Evolutionary conservation across 2,113 vertebrate genomes (phyloP), one percentile per base, ranked within the genome.

Genomic region (Noturus placidus): DNA sequence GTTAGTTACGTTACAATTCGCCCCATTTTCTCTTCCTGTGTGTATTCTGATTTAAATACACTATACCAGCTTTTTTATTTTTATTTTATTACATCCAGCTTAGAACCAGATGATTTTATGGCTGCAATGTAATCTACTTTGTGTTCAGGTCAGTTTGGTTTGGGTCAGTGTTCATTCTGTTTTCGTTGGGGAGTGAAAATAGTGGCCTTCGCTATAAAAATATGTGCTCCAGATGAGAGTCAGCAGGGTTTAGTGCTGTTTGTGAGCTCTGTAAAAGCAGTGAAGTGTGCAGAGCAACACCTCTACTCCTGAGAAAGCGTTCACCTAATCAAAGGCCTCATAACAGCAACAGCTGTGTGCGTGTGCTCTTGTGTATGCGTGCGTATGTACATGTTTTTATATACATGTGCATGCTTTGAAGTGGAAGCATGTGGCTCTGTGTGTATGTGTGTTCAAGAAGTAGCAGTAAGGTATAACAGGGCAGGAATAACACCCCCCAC

Each of bases 291-390:
- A 65, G 57, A 67, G 46, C 82, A 78, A 50, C 87, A 87, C 87
- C 46, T 87, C 87, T 20, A 87, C 86, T 69, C 86, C 89, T 35
- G 88, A 90, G 88, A 89, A 89, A 90, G 84, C 80, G 86, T 79
- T 86, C 82, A 88, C 86, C 46, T 89, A 74, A 78, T 84, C 63
- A 52, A 61, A 89, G 33, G 74, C 63, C 27, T 35, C 27, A 27
- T n/a, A 78, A 79, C 72, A 88, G 89, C 80, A 84, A 65, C 83
- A 83, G 63, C 85, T 85, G 76, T 27, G 56, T 46, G 27, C 59
- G 79, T 88, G 86, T 88, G 77, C 7, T 0, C 46, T 5, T 30
- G 17, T 42, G 33, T 74, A 11, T 30, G 46, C 52, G 59, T 5
- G 6, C 35, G 10, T 59, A n/a, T 76, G 10, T 27, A 0, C 1